Evolutionary conservation across 2,888 invertebrate genomes (phyloP).

Genomic region (Drosophila meridiana): DNA sequence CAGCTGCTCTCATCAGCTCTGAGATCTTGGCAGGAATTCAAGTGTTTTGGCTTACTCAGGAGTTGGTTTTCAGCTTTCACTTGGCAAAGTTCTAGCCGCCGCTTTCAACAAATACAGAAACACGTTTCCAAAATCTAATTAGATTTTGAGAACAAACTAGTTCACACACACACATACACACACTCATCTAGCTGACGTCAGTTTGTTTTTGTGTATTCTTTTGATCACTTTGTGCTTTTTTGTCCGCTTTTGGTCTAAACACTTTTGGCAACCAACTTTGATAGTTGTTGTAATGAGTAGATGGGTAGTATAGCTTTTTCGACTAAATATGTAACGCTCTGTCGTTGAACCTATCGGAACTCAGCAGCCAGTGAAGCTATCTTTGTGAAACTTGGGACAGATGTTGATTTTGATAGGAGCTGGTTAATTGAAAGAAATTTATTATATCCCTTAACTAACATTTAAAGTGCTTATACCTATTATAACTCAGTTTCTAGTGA

Average conservation of each 20-base stretch:
- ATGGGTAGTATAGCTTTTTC: neutral
- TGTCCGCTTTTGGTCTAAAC: conserved; percentile 37
- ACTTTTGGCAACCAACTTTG: conserved; percentile 42
- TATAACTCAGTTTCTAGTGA: too few species aligned
- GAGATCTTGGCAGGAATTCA: conserved; percentile 31
- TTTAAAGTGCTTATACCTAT: too few species aligned
- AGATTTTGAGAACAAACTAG: conserved; percentile 72
- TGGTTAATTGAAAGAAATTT: neutral
- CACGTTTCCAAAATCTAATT: conserved; percentile 66
- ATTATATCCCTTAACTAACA: neutral
- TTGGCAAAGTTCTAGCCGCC: conserved; percentile 26
- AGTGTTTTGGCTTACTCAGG: conserved; percentile 6
- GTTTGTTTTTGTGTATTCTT: conserved; percentile 29
- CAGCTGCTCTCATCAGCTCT: neutral
- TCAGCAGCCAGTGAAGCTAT: neutral
- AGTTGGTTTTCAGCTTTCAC: conserved; percentile 48
- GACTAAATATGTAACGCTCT: neutral
- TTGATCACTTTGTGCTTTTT: conserved; percentile 36
- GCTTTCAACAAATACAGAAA: conserved; percentile 45
- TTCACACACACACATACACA: conserved; percentile 40
- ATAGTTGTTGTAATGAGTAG: conserved; percentile 19
- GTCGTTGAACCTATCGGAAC: neutral
- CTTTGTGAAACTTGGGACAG: neutral
- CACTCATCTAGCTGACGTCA: conserved; percentile 21
- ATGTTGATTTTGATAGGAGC: neutral